Evolutionary conservation across 2,888 invertebrate species (phyloP), one percentile per base, ranked within the genome.

Genomic region (Morpho achilles): DNA sequence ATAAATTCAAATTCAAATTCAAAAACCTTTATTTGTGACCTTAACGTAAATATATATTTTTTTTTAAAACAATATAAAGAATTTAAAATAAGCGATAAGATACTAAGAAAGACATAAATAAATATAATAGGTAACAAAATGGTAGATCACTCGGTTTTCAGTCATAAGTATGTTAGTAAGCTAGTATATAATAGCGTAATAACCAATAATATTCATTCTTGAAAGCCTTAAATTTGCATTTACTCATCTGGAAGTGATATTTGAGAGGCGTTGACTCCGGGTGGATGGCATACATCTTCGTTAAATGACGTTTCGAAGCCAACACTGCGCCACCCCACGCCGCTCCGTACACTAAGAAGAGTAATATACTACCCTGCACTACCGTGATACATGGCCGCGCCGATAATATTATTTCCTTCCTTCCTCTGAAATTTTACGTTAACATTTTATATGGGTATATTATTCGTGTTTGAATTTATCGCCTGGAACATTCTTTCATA

Each of bases 221-320:
- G 32, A 5, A 16, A 32, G 32, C 32, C 4, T 32, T 32, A 32
- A 3, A 32, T 32, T 32, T 32, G 32, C 32, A 32, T 32, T 32
- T 32, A 32, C 3, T 5, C 23, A 5, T 32, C 32, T 77, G 79
- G 79, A 74, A 72, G 75, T 74, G 75, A 80, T 81, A 84, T 82
- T 81, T 83, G 82, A 84, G 79, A 80, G 83, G 71, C 79, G 80
- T 76, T 77, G 76, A 76, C 78, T 75, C 77, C 76, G 74, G 67
- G 74, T 79, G 44, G 32, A 32, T 23, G 42, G n/a, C 76, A 84
- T 85, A 79, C 74, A 84, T 86, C 85, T 84, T 77, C 73, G 77
- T 82, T 84, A 84, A 84, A 64, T 76, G 77, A 79, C 76, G 80
- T 78, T 82, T 80, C 80, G 80, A 83, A 77, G 79, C 74, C 70